Evolutionary conservation across 2,113 vertebrate species (phyloP).

Genomic region (Ceyx melanurus): DNA sequence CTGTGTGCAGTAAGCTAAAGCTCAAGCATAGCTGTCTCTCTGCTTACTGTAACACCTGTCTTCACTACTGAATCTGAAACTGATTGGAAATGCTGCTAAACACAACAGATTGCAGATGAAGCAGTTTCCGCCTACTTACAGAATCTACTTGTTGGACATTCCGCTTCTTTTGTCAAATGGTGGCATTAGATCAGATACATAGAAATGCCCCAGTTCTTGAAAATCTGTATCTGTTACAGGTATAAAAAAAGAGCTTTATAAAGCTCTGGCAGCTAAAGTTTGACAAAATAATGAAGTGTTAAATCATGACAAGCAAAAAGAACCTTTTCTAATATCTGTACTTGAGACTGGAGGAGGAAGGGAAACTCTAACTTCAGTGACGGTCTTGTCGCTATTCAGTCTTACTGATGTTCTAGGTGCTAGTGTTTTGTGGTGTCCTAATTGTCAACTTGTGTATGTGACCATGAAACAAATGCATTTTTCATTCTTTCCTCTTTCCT

Average conservation of each 20-base stretch:
- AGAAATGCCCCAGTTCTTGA: not conserved
- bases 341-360: not conserved
- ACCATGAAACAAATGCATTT: not conserved
- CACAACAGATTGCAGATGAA: not conserved
- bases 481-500: not conserved
- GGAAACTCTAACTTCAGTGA: not conserved
- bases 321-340: not conserved
- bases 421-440: not conserved
- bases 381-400: not conserved
- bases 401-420: not conserved
- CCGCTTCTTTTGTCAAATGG: not conserved
- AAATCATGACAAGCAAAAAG: not conserved
- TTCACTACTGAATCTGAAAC: not conserved
- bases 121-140: not conserved
- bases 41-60: not conserved
- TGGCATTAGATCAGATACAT: not conserved
- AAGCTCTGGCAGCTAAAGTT: not conserved
- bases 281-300: not conserved
- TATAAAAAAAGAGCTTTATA: not conserved
- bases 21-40: not conserved
- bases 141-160: not conserved
- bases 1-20: not conserved
- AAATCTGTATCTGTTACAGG: not conserved
- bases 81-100: not conserved
- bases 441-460: not conserved